Evolutionary conservation across 1,140 invertebrate species (phyloP).

Genomic region (Panagrolaimus sp.): DNA sequence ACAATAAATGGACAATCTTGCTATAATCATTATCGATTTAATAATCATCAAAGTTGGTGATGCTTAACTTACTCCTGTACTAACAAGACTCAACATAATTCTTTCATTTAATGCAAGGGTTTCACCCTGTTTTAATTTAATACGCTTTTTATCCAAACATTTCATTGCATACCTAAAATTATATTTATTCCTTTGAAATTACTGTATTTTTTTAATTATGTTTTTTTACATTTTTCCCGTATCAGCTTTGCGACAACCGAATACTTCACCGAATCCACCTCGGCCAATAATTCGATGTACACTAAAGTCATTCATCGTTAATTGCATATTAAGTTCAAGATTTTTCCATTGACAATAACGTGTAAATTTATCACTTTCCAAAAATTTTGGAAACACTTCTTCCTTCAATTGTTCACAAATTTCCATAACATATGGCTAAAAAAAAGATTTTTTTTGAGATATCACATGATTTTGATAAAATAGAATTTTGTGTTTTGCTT

Average conservation of each 20-base stretch:
- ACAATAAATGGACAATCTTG: constrained; percentile 99
- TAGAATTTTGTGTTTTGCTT: not conserved
- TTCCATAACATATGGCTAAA: constrained; percentile 94
- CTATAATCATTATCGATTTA: constrained; percentile 64
- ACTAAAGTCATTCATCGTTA: constrained; percentile 99
- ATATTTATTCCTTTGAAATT: not conserved
- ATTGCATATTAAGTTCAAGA: constrained; percentile 95
- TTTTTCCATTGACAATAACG: constrained; percentile 99
- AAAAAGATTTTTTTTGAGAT: constrained; percentile 53
- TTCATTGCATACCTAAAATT: constrained; percentile 83
- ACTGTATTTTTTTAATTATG: not conserved
- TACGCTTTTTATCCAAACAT: constrained; percentile 98
- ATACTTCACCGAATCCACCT: constrained; percentile 98
- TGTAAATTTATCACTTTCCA: constrained; percentile 86
- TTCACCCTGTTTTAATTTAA: constrained; percentile 99
- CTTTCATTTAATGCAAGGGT: constrained; percentile 96
- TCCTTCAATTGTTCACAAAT: constrained; percentile 93
- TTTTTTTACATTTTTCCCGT: constrained; percentile 92
- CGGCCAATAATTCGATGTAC: constrained; percentile 98
- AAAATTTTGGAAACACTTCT: constrained; percentile 81
- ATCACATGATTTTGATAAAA: constrained; percentile 23
- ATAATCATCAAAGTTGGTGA: not conserved
- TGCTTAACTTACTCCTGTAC: constrained; percentile 78
- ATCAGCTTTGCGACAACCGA: constrained; percentile 97
- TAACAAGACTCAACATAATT: constrained; percentile 97